Conservation (phyloP, 2,113 vertebrate species). For the Corvus hawaiiensis region DNA sequence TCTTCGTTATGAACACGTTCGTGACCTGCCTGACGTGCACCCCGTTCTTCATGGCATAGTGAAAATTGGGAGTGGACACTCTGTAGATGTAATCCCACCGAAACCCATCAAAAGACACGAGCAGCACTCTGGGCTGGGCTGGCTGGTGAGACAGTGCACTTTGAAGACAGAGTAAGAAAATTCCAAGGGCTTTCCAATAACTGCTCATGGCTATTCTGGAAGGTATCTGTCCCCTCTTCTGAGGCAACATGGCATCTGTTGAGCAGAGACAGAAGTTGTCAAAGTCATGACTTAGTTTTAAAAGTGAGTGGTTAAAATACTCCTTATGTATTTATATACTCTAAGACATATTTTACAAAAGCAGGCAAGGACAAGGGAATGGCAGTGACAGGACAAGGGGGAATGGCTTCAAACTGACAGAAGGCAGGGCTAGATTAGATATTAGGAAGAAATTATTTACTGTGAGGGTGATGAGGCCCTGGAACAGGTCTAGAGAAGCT, state of each 20-base stretch:
- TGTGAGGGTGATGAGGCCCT: not conserved
- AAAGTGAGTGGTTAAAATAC: not conserved
- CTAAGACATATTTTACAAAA: not conserved
- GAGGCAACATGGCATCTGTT: constrained; percentile 32
- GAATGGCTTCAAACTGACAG: not conserved
- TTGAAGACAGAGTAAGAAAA: not conserved
- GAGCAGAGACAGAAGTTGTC: not conserved
- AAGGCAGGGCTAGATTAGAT: not conserved
- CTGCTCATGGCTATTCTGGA: constrained; percentile 38
- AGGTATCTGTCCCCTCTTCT: not conserved
- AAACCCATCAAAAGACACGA: constrained; percentile 92
- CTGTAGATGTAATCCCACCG: constrained; percentile 88
- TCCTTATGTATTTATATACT: not conserved
- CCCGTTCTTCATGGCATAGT: constrained; percentile 72
- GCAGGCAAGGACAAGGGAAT: not conserved
- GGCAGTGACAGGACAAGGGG: not conserved
- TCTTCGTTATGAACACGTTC: constrained; percentile 87
- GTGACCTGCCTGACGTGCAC: constrained; percentile 78
- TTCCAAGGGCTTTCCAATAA: not conserved
- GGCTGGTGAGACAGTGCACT: not conserved
- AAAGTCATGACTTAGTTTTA: not conserved
- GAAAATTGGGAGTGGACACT: constrained; percentile 80
- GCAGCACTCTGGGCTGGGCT: constrained; percentile 73
- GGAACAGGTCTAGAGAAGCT: not conserved
- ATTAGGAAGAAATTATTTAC: not conserved